phyloP scores from a whole-genome alignment of 1,140 invertebrate species.

The Coenobita brevimanus region DNA sequence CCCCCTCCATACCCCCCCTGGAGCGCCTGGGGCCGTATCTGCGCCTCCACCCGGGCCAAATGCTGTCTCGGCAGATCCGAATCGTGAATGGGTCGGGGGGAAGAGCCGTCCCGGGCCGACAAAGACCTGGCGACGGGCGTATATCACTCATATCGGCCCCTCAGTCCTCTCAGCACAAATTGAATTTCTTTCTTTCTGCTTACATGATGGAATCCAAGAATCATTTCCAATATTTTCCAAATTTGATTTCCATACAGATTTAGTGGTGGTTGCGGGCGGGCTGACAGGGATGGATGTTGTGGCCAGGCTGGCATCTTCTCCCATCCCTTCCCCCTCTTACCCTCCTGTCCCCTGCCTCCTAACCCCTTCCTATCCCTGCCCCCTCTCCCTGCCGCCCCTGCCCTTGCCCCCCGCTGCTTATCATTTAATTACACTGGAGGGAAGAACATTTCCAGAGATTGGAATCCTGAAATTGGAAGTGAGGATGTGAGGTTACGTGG shows the following conservation, averaged over 20 bases:
- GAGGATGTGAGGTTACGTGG: not conserved
- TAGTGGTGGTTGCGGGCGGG: not conserved
- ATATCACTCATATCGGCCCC: slow-evolving; percentile 44
- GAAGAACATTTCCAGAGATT: slow-evolving; percentile 2
- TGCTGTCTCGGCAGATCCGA: not conserved
- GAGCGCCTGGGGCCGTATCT: no score
- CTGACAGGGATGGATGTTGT: not conserved
- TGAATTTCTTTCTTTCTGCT: slow-evolving; percentile 60
- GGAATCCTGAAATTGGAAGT: slow-evolving; percentile 15
- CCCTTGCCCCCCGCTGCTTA: slow-evolving; percentile 1
- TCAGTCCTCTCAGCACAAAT: slow-evolving; percentile 30
- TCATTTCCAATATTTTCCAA: slow-evolving; percentile 61
- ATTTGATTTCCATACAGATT: slow-evolving; percentile 63
- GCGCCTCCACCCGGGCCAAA: no score
- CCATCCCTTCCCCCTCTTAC: not conserved
- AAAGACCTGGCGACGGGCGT: slow-evolving; percentile 30
- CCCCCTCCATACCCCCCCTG: no score
- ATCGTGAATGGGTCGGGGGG: slow-evolving; percentile 5
- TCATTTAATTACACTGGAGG: slow-evolving; percentile 24
- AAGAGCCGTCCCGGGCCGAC: not conserved
- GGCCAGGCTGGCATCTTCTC: not conserved
- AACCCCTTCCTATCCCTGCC: no score
- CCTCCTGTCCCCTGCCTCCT: no score
- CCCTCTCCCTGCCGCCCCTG: not conserved
- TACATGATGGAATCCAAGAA: slow-evolving; percentile 53